These are phyloP conservation scores for Aptenodytes patagonicus DNA, from an alignment of 2,113 vertebrate species.

Conservation along the genomic window DNA sequence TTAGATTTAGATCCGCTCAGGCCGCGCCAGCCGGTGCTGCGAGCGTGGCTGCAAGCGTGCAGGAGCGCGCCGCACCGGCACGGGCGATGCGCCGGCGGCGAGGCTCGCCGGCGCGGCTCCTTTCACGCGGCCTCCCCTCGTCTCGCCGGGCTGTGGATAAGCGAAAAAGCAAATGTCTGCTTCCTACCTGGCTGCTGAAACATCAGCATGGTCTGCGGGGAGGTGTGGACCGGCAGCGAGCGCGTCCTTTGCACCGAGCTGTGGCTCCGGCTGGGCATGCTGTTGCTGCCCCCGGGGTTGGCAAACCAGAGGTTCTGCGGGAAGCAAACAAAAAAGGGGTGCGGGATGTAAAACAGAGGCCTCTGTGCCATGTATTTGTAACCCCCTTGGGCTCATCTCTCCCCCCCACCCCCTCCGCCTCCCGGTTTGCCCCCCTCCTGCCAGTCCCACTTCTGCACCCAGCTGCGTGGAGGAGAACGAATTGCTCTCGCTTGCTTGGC, in stretches of 20 bases:
- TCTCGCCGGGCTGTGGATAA: accelerated
- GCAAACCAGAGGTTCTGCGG: constrained; percentile 95
- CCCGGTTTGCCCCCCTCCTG: neutral
- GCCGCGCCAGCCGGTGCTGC: neutral
- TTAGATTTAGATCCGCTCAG: neutral
- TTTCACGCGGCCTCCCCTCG: neutral
- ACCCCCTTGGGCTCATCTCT: neutral
- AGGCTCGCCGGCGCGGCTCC: neutral
- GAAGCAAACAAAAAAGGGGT: neutral
- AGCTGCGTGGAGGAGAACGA: neutral
- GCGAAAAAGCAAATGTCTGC: accelerated
- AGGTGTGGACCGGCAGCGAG: constrained; percentile 94
- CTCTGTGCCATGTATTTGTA: neutral
- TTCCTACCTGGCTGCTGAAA: constrained; percentile 91
- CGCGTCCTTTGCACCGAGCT: constrained; percentile 96
- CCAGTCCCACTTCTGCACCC: constrained; percentile 32
- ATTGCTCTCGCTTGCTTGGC: constrained; percentile 59
- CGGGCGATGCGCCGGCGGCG: accelerated
- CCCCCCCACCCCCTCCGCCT: accelerated
- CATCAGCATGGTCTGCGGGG: constrained; percentile 92
- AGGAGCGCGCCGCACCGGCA: accelerated
- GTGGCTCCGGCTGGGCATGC: constrained; percentile 96
- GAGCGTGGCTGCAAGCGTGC: neutral
- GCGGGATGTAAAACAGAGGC: neutral
- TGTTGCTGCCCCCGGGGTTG: constrained; percentile 96